Conservation (phyloP, 2,888 invertebrate genomes). For the Drosophila paranaensis region DNA sequence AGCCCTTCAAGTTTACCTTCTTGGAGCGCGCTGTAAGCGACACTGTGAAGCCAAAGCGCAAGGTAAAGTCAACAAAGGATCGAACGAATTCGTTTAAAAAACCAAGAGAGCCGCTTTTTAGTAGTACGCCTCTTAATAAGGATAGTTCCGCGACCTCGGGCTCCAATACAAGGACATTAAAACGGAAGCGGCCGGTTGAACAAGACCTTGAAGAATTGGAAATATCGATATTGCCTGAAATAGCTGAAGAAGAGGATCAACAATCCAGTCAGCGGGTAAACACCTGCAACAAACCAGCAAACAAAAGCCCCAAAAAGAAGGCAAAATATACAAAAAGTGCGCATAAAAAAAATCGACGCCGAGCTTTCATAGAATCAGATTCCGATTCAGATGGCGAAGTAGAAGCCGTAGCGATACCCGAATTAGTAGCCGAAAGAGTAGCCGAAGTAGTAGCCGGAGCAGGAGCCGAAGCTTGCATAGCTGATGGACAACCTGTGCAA, state of each 20-base stretch:
- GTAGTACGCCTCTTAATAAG: slow-evolving; percentile 1
- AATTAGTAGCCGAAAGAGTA: neutral
- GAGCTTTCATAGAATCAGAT: neutral
- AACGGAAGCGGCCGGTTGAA: slow-evolving; percentile 16
- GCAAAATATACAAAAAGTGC: neutral
- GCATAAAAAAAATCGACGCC: neutral
- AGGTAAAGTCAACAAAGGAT: accelerated
- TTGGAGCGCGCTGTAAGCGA: slow-evolving; percentile 5
- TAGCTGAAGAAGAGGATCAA: slow-evolving; percentile 5
- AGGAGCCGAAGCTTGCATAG: neutral
- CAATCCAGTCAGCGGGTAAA: neutral
- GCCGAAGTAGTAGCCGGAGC: neutral
- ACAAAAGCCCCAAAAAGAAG: neutral
- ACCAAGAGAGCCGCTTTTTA: neutral
- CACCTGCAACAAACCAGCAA: too few species aligned
- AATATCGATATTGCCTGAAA: neutral
- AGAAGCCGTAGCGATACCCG: neutral
- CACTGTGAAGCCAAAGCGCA: neutral
- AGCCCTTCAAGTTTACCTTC: slow-evolving; percentile 36
- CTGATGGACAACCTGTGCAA: neutral
- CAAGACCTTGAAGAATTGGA: neutral
- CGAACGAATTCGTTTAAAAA: neutral
- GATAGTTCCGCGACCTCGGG: too few species aligned
- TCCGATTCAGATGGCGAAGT: neutral
- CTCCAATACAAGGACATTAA: neutral